phyloP scores from a whole-genome alignment of 2,888 invertebrate genomes.

The Tipula helvola region DNA sequence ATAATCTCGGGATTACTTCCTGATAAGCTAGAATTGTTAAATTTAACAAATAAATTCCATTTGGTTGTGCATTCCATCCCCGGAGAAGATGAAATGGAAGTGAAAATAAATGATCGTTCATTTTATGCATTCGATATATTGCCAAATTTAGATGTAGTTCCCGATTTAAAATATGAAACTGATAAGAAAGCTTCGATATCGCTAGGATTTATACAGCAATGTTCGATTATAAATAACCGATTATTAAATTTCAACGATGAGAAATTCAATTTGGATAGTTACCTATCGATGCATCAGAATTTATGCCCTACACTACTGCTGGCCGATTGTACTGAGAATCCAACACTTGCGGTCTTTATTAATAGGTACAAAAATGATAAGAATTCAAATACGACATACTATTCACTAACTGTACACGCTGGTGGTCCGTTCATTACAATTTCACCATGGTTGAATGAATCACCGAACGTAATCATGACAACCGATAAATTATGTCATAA shows the following conservation, averaged over 20 bases:
- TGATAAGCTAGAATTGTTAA: slow-evolving; percentile 28
- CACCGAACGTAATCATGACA: not conserved
- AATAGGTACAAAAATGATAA: slow-evolving; percentile 17
- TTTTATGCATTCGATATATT: not conserved
- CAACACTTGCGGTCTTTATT: slow-evolving; percentile 33
- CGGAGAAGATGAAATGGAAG: slow-evolving; percentile 20
- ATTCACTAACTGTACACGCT: slow-evolving; percentile 30
- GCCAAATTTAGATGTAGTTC: not conserved
- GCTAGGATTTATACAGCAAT: slow-evolving; percentile 15
- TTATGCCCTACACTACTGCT: slow-evolving; percentile 21
- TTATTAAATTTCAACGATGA: slow-evolving; percentile 34
- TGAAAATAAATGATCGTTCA: not conserved
- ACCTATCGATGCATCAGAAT: not conserved
- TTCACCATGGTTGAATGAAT: not conserved
- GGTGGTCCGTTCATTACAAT: slow-evolving; percentile 20
- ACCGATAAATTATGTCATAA: not conserved
- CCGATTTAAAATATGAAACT: not conserved
- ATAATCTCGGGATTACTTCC: slow-evolving; percentile 30
- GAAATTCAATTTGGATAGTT: slow-evolving; percentile 23
- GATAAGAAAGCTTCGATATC: not conserved
- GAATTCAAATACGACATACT: slow-evolving; percentile 14
- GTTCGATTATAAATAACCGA: slow-evolving; percentile 33
- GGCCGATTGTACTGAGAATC: slow-evolving; percentile 31
- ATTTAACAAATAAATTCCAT: slow-evolving; percentile 29
- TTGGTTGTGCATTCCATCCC: slow-evolving; percentile 28